Evolutionary conservation across 2,113 vertebrate genomes (phyloP).

Genomic region (Tachuris rubrigastra): DNA sequence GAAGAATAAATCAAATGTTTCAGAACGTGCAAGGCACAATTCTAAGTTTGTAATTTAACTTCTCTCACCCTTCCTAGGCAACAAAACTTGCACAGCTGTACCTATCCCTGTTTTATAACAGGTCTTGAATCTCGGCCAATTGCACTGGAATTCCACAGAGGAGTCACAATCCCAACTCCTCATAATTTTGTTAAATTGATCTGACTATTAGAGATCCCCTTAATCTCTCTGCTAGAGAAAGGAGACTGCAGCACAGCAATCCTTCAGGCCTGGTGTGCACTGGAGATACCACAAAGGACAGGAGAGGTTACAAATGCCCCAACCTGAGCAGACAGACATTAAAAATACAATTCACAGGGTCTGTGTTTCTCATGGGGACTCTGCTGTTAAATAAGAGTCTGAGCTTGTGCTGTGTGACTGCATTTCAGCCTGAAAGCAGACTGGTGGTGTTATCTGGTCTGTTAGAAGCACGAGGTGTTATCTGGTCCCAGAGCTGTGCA

Average conservation of each 20-base stretch:
- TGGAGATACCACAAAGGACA: background rate
- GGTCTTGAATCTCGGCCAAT: background rate
- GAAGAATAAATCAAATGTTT: background rate
- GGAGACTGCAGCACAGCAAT: background rate
- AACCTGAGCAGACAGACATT: background rate
- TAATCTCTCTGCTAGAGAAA: background rate
- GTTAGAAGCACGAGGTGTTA: background rate
- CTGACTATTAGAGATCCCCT: background rate
- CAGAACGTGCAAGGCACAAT: background rate
- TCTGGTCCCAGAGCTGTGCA: background rate
- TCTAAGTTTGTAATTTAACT: background rate
- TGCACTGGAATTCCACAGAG: background rate
- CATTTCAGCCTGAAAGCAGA: background rate
- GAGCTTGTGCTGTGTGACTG: background rate
- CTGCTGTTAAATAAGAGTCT: background rate
- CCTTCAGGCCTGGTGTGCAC: background rate
- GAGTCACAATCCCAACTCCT: background rate
- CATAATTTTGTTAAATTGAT: background rate
- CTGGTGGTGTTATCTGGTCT: background rate
- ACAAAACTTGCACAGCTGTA: background rate
- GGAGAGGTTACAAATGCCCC: background rate
- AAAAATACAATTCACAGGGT: background rate
- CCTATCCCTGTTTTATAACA: background rate
- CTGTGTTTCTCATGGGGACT: background rate
- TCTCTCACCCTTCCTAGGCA: background rate